Conservation (phyloP, 1,140 invertebrate species). For the Rhopalosiphum padi region DNA sequence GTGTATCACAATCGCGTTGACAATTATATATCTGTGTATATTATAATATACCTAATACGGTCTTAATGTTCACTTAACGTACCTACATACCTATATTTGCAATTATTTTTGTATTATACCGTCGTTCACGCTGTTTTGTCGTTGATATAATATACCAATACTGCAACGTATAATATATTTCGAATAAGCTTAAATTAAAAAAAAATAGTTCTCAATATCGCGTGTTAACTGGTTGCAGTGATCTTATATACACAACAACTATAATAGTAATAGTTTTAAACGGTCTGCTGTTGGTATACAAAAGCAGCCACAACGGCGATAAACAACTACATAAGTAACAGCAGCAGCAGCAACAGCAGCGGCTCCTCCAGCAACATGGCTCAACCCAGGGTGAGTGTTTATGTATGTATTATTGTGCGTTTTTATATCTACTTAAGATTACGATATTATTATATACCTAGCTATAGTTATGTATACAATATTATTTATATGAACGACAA, state of each 20-base stretch:
- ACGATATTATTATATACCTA: background rate
- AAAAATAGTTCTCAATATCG: background rate
- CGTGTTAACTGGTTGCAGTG: background rate
- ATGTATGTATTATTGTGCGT: conserved; percentile 41
- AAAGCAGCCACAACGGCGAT: conserved; percentile 42
- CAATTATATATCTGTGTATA: background rate
- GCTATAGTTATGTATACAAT: background rate
- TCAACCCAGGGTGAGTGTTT: conserved; percentile 53
- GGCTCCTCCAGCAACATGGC: background rate
- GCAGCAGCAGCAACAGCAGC: conserved; percentile 68
- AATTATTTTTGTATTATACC: background rate
- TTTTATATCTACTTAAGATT: conserved; percentile 16
- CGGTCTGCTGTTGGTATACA: background rate
- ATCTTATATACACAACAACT: background rate
- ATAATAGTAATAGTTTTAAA: background rate
- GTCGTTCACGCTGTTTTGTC: background rate
- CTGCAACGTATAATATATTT: background rate
- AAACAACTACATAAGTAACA: conserved; percentile 5
- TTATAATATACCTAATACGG: background rate
- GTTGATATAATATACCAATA: background rate
- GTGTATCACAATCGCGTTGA: background rate
- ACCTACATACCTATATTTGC: background rate
- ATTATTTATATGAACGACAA: background rate
- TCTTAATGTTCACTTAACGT: background rate
- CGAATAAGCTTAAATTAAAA: background rate